phyloP scores from a whole-genome alignment of 2,888 invertebrate species.

The Nomada hirtipes region DNA sequence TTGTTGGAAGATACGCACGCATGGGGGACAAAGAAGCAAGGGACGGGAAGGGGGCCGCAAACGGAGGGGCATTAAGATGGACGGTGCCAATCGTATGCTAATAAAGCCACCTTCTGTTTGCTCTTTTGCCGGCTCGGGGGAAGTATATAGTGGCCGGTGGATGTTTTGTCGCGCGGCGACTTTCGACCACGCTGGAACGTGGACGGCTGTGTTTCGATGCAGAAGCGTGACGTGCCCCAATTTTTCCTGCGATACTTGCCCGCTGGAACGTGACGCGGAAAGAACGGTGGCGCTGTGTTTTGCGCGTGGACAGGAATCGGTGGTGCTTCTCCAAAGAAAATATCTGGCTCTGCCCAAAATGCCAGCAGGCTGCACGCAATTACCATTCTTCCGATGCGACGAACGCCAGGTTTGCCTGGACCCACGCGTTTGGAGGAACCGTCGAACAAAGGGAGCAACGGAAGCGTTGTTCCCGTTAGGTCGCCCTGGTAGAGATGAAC shows the following conservation, averaged over 20 bases:
- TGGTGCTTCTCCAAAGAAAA: background rate
- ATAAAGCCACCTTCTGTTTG: slow-evolving; percentile 78
- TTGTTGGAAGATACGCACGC: slow-evolving; percentile 79
- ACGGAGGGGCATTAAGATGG: slow-evolving; percentile 78
- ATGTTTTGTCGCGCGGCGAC: slow-evolving; percentile 68
- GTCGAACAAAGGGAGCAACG: slow-evolving; percentile 9
- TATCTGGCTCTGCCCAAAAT: background rate
- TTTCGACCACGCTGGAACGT: background rate
- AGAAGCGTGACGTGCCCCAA: background rate
- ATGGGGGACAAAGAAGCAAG: slow-evolving; percentile 68
- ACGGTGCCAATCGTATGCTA: slow-evolving; percentile 84
- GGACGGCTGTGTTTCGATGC: background rate
- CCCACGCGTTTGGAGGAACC: background rate
- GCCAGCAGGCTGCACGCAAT: background rate
- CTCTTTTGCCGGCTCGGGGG: slow-evolving; percentile 72
- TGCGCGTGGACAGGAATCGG: background rate
- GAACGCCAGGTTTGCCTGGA: background rate
- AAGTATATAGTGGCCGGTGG: slow-evolving; percentile 63
- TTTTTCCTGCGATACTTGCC: background rate
- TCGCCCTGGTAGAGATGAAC: background rate
- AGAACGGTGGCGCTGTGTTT: background rate
- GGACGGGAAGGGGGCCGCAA: slow-evolving; percentile 59
- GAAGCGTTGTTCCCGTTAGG: slow-evolving; percentile 17
- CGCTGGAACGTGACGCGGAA: background rate
- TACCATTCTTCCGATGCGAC: background rate